Evolutionary conservation across 2,113 vertebrate species (phyloP).

Genomic region (Dipodomys stephensi): DNA sequence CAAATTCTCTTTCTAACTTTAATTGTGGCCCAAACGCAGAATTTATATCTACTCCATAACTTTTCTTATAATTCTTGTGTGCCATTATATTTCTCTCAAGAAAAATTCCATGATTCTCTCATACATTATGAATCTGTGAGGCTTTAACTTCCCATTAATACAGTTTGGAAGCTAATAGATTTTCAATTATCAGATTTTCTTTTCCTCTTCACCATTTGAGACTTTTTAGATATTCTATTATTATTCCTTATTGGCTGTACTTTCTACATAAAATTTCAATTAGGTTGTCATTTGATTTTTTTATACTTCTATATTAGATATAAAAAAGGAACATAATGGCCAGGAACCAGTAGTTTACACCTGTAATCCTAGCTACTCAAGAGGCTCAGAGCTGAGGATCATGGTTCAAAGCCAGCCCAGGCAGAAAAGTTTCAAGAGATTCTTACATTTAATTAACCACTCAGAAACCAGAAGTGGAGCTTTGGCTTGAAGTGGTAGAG

Average conservation of each 20-base stretch:
- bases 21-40: constrained; percentile 2
- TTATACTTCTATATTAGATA: background rate
- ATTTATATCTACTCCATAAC: background rate
- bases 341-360: no score
- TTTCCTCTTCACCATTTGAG: constrained; percentile 2
- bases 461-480: no score
- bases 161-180: constrained; percentile 17
- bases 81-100: constrained; percentile 12
- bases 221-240: constrained; percentile 37
- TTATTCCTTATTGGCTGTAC: constrained; percentile 22
- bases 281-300: constrained; percentile 47
- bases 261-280: constrained; percentile 26
- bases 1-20: constrained; percentile 4
- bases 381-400: no score
- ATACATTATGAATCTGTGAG: constrained; percentile 40
- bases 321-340: background rate
- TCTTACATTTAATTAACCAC: no score
- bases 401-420: no score
- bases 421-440: no score
- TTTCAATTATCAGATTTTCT: constrained; percentile 14
- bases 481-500: no score
- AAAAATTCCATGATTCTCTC: constrained; percentile 1
- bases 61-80: constrained; percentile 31
- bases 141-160: constrained; percentile 26
- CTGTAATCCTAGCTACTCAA: no score